phyloP scores from a whole-genome alignment of 2,113 vertebrate genomes.

The Nipponia nippon region DNA sequence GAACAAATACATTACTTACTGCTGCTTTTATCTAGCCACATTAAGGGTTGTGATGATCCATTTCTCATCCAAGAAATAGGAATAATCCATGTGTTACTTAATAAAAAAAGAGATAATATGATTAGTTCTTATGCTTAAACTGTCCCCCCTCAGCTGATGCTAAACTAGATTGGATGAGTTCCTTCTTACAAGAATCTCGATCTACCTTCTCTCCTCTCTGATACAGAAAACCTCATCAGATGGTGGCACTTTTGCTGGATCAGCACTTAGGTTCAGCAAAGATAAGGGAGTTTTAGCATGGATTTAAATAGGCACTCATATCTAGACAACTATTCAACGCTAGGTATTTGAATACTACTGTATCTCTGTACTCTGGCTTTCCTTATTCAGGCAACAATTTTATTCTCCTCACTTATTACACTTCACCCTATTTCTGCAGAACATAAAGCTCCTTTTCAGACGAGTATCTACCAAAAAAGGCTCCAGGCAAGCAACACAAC shows the following conservation, averaged over 20 bases:
- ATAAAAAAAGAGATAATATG: neutral
- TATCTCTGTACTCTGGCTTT: neutral
- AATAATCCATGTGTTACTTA: conserved; percentile 77
- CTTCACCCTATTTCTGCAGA: neutral
- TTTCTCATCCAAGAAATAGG: conserved; percentile 81
- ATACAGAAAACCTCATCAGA: neutral
- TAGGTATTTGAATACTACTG: neutral
- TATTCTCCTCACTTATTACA: neutral
- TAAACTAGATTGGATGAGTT: neutral
- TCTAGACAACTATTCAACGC: neutral
- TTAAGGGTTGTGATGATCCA: conserved; percentile 70
- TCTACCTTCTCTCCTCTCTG: neutral
- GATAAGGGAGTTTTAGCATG: neutral
- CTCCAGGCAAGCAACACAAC: neutral
- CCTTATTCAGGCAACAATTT: neutral
- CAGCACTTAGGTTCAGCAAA: neutral
- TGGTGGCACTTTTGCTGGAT: neutral
- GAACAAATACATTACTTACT: conserved; percentile 72
- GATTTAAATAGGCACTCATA: neutral
- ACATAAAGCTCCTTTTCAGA: neutral
- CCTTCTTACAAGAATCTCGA: neutral
- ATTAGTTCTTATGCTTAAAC: conserved; percentile 1
- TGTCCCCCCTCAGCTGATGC: neutral
- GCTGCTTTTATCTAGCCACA: conserved; percentile 74
- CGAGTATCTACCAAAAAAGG: neutral